A percentile compares a stretch with the other conserved stretches of the same genome.
Evolutionary conservation across 1,140 invertebrate genomes (phyloP).

Genomic region (Hylaeus volcanicus): DNA sequence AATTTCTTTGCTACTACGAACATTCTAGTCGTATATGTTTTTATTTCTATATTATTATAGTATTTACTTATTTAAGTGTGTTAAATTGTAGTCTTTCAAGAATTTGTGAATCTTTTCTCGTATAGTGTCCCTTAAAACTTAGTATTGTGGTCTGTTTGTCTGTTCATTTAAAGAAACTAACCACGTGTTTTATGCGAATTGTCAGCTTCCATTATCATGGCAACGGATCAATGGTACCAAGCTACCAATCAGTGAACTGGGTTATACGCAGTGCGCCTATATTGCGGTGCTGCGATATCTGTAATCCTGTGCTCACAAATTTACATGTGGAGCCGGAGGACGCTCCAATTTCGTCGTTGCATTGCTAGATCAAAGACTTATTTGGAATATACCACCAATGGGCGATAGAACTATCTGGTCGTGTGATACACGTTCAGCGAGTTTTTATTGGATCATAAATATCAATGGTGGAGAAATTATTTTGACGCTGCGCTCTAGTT

Average conservation of each 20-base stretch:
- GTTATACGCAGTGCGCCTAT: constrained; percentile 46
- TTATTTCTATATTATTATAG: no score
- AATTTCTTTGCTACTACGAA: not conserved
- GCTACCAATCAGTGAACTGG: constrained; percentile 41
- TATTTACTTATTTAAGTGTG: no score
- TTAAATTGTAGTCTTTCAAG: no score
- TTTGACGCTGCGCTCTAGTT: no score
- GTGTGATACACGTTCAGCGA: not conserved
- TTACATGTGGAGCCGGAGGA: constrained; percentile 7
- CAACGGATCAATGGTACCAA: constrained; percentile 33
- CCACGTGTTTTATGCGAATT: not conserved
- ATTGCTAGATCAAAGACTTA: not conserved
- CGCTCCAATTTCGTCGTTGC: not conserved
- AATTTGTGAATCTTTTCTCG: no score
- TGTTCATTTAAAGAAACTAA: not conserved
- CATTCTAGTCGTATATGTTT: no score
- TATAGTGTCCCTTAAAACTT: not conserved
- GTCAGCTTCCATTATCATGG: constrained; percentile 11
- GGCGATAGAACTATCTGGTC: not conserved
- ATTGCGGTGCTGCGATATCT: constrained; percentile 28
- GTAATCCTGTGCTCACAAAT: constrained; percentile 33
- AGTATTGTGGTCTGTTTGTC: not conserved
- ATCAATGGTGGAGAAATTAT: not conserved
- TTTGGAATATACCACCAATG: not conserved
- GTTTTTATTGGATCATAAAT: not conserved